phyloP scores from a whole-genome alignment of 2,113 vertebrate genomes.

The Ceratotherium simum region DNA sequence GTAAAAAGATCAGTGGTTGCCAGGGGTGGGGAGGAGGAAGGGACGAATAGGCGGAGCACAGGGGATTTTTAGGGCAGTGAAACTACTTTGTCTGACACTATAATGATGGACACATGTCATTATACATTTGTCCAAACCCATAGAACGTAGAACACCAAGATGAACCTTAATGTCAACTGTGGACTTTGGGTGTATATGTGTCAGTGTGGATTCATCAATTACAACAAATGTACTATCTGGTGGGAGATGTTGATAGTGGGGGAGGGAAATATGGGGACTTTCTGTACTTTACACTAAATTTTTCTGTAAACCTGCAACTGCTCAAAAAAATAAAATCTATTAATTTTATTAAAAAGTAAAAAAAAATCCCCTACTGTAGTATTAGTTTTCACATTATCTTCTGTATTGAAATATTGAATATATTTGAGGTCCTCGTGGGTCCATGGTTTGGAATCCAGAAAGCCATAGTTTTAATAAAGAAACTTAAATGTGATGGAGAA shows the following conservation, averaged over 20 bases:
- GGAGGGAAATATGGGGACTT: background rate
- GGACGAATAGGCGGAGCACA: background rate
- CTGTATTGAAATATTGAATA: background rate
- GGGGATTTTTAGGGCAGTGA: background rate
- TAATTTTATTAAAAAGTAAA: background rate
- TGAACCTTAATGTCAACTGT: rapidly evolving
- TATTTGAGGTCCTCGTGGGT: background rate
- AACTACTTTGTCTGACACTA: background rate
- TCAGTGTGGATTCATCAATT: background rate
- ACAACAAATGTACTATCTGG: too few species aligned
- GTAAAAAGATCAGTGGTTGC: background rate
- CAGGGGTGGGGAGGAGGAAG: rapidly evolving
- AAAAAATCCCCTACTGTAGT: background rate
- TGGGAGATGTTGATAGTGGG: too few species aligned
- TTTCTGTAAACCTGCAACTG: background rate
- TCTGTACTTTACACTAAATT: background rate
- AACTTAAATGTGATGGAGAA: background rate
- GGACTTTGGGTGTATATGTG: background rate
- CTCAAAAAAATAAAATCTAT: background rate
- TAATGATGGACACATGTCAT: rapidly evolving
- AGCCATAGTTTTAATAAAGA: background rate
- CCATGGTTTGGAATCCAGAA: background rate
- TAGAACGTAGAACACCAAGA: rapidly evolving
- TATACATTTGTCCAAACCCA: background rate
- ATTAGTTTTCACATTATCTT: background rate